Base-by-base conservation (phyloP, 30 jellyfish, hydroid and myxozoan species). In the Cassiopea xamachana region DNA sequence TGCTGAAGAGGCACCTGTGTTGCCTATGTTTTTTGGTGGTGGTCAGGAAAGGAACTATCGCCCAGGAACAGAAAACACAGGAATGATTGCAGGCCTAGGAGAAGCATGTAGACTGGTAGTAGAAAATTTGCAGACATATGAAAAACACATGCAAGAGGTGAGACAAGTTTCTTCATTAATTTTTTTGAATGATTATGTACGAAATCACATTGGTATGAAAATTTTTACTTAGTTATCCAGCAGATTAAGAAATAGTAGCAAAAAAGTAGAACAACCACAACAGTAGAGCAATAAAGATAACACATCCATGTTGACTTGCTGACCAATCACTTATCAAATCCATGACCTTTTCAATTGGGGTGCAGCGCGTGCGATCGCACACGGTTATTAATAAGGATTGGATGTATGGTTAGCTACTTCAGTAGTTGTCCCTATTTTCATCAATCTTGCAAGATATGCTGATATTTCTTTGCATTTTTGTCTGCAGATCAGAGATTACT, bases 71-170 rank as follows among this genome's bases (percentile, higher is more conserved):
- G 99, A 96, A 75, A 96, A 96, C 76, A 92, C 98, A 1, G 92
- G 95, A 18, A 92, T 96, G 99, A 96, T 96, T 9, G 98, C 99
- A 0, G 99, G 99, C 18, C 98, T 96, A 27, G 99, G 99, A 15
- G 99, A 96, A 75, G 99, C 98, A 1, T 91, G 98, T 51, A 78
- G 97, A 75, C 82, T 96, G 58, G 98, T 96, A 79, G 43, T 78
- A 47, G 97, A 92, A 49, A 92, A 88, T 75, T 1, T 96, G 61
- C 44, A 78, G 7, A 2, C 44, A 16, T 92, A 92, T 79, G 70
- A 44, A 48, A 44, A n/a, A 19, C 89, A 88, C 48, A 88, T 96
- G 94, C 43, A 61, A 44, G 61, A 82, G 96, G 99, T 95, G 79
- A 8, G 73, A 47, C 19, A 64, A 64, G 15, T 6, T 3, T 6